Base-by-base conservation (phyloP, 2,797 vertebrate species). In the Neosilurus mollespiculum region DNA sequence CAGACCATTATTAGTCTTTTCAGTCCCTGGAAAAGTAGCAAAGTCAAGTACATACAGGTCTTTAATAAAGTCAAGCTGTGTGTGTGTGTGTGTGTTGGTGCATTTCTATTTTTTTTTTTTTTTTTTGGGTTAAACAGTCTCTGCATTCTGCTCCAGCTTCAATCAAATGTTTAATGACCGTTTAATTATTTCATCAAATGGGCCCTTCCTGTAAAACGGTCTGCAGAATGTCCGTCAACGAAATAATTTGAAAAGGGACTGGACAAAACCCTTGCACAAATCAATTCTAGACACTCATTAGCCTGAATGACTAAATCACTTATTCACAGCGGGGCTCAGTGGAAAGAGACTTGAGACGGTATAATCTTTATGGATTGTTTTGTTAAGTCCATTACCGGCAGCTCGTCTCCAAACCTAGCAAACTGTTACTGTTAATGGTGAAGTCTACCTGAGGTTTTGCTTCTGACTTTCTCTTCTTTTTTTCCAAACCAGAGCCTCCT, bases 401-500 rank as follows among this genome's bases (percentile, higher is more conserved):
- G 73, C 80, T 66, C 11, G 37, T 78, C 79, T 67, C 62, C 14
- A 30, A 51, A 70, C 18, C 65, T 65, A 67, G 49, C 24, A 12
- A 59, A 77, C n/a, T 20, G 15, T 9, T 66, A 54, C 30, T 59
- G 54, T 58, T 76, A 24, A 61, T 8, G 30, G 30, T 18, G 22
- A 64, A 73, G 9, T 62, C 34, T 62, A 88, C 87, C 88, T 89
- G 86, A 24, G 43, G 67, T 64, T 83, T 87, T 34, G 9, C 59
- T 34, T 83, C 84, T 15, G 71, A 80, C 37, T 67, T 83, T 78
- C 24, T 73, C 53, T 78, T 88, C 58, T 83, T 89, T 78, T 83
- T 84, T 18, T 49, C 59, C 24, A n/a, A 67, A 37, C 26, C 72
- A 14, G 67, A 26, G 34, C 77, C 58, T 59, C 15, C 34, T 69